phyloP scores from a whole-genome alignment of 2,113 vertebrate genomes.

The Apteryx owenii region DNA sequence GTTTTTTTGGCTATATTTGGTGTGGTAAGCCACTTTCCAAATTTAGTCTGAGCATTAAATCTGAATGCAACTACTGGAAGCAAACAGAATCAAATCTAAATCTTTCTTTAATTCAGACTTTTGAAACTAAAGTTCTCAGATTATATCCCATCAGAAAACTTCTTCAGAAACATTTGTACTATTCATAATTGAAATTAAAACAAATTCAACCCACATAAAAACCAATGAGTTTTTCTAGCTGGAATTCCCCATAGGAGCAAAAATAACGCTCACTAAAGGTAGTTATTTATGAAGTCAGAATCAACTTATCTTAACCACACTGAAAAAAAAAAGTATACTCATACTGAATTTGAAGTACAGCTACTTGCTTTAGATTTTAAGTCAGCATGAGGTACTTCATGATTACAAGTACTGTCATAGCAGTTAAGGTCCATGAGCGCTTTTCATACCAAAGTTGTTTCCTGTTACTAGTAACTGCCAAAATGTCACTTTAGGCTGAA shows the following conservation, averaged over 20 bases:
- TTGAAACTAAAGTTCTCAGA: background rate
- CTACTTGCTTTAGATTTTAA: background rate
- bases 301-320: background rate
- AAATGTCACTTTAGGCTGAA: background rate
- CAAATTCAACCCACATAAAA: background rate
- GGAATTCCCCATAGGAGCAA: background rate
- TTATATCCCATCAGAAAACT: background rate
- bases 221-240: background rate
- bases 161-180: background rate
- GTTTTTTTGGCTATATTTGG: background rate
- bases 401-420: background rate
- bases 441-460: background rate
- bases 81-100: background rate
- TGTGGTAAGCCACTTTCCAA: background rate
- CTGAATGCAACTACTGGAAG: background rate
- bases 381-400: background rate
- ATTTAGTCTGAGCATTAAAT: background rate
- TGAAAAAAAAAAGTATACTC: background rate
- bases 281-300: background rate
- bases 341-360: background rate
- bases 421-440: background rate
- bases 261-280: background rate
- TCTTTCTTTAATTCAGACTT: background rate
- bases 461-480: background rate
- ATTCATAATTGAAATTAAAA: background rate